A percentile compares a stretch with the other conserved stretches of the same genome.
phyloP scores from a whole-genome alignment of 2,797 vertebrate genomes.

The Onychomys leucogaster region DNA sequence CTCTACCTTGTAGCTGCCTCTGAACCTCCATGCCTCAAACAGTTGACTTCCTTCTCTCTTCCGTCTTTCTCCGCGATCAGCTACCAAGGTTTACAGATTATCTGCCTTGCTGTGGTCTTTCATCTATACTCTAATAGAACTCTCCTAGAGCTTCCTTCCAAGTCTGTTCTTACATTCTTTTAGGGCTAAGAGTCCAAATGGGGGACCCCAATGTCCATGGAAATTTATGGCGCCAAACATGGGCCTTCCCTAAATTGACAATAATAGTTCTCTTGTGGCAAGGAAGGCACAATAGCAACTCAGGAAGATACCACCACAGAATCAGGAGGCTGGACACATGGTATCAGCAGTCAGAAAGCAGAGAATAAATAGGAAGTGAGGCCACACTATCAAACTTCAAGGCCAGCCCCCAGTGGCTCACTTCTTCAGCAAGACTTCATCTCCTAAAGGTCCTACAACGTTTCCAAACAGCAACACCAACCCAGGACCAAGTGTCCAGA shows the following conservation, averaged over 20 bases:
- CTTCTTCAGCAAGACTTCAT: background rate
- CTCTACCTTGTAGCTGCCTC: background rate
- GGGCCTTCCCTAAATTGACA: background rate
- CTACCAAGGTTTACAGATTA: background rate
- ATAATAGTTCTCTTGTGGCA: background rate
- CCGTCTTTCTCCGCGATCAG: background rate
- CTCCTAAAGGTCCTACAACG: background rate
- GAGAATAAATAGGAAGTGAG: background rate
- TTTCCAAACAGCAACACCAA: background rate
- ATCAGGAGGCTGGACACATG: background rate
- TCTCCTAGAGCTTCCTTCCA: background rate
- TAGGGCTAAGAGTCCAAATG: background rate
- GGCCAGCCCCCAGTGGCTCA: background rate
- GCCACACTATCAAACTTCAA: background rate
- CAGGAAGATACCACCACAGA: background rate
- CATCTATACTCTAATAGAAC: background rate
- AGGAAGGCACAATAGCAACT: background rate
- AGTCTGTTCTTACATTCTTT: background rate
- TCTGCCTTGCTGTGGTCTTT: background rate
- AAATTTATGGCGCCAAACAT: background rate
- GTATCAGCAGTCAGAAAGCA: background rate
- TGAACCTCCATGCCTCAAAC: background rate
- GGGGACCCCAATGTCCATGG: background rate
- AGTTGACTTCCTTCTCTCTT: background rate
- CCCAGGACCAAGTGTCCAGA: background rate